Base-by-base conservation (phyloP, 2,113 vertebrate genomes). In the Gasterosteus nipponicus region DNA sequence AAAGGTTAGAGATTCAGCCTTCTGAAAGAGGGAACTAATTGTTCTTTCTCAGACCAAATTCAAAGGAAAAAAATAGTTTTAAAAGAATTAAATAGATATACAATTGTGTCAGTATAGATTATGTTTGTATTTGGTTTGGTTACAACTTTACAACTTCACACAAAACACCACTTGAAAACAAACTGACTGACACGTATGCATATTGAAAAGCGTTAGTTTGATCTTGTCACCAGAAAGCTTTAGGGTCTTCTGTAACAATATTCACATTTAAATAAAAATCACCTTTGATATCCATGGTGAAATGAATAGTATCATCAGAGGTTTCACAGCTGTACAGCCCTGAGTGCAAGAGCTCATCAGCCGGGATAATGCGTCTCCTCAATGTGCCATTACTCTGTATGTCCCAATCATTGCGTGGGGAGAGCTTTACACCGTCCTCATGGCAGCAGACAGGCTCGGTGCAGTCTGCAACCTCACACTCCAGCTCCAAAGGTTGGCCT, bases 271-370 rank as follows among this genome's bases (percentile, higher is more conserved):
- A 83, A 80, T 77, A 39, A 61, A 85, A 93, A 80, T 95, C 92
- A 95, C 95, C 94, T 92, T 92, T 86, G 63, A 93, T 89, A 69
- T 92, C 92, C 87, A 94, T 93, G 76, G 80, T 89, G 88, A 95
- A 93, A 74, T 91, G 92, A 75, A 89, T 71, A 69, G 79, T 89
- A 83, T 94, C 93, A 79, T 94, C 91, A 73, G 86, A 73, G 16
- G 92, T 88, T 75, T 94, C 87, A 85, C 93, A 94, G 81, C 85
- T 87, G 90, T 95, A 94, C 67, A 89, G 80, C 76, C 91, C 93
- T 81, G 91, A 88, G 0, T 96, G 92, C 69, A 86, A 88, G 66
- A 87, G 71, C 85, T 93, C 91, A 85, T 90, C 81, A 81, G 92
- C 91, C 57, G 87, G 89, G 73, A 93, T 86, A 89, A 89, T 60